These are phyloP conservation scores for Camelus bactrianus DNA, from an alignment of 2,113 vertebrate species.

Conservation along the genomic window DNA sequence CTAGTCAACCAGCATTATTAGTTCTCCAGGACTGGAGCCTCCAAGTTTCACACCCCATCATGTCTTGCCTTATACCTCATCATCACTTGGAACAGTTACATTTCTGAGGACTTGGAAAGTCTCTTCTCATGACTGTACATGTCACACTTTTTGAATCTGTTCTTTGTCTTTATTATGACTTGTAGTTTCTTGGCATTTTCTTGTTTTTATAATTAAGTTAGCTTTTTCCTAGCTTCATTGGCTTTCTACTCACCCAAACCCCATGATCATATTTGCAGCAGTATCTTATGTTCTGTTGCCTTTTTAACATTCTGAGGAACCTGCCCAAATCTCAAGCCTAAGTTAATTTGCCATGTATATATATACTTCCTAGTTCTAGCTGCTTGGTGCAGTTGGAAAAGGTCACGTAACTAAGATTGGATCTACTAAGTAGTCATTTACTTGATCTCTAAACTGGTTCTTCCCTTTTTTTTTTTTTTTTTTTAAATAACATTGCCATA, in stretches of 20 bases:
- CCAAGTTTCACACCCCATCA: no score
- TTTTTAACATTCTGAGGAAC: neutral
- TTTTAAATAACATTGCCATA: no score
- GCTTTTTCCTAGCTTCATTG: neutral
- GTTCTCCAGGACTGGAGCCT: neutral
- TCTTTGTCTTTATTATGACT: neutral
- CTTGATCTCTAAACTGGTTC: neutral
- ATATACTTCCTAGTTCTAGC: neutral
- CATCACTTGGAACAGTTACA: neutral
- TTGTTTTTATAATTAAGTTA: neutral
- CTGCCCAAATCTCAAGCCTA: neutral
- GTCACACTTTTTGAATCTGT: neutral
- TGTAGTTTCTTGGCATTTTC: slow-evolving; percentile 14
- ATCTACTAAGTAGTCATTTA: neutral
- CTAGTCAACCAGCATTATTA: neutral
- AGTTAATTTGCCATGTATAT: neutral
- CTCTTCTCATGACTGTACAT: neutral
- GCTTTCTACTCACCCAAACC: neutral
- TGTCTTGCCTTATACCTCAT: neutral
- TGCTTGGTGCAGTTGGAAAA: neutral
- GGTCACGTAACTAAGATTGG: neutral
- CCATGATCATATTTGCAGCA: neutral
- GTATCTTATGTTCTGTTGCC: neutral
- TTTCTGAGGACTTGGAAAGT: neutral
- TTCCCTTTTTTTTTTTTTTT: neutral